Base-by-base conservation (phyloP, 2,888 invertebrate genomes). In the Brachyptera putata region DNA sequence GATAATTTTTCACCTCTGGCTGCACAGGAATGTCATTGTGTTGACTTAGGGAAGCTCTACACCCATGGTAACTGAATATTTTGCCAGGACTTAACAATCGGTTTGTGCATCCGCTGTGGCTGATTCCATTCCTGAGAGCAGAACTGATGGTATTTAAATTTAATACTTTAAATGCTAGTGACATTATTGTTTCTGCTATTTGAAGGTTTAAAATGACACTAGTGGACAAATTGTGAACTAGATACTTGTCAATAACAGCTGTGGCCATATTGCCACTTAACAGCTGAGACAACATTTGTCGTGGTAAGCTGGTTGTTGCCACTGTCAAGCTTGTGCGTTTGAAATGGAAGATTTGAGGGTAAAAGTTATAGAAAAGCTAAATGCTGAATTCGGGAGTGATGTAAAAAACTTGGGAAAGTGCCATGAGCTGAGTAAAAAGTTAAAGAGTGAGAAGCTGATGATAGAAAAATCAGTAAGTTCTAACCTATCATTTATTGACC, bases 351-450 rank as follows among this genome's bases (percentile, higher is more conserved):
- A 74, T 63, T 65, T 73, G 3, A 73, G 71, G 57, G 67, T 73
- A 68, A 72, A 70, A 64, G 74, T 83, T 18, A 74, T 81, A 41
- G 69, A 75, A 43, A 78, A 76, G 64, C 73, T 84, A 21, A 82
- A 84, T 65, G 70, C 73, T 26, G 77, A 80, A 68, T 75, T 84
- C 48, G 82, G 81, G 21, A 75, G 74, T 11, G 77, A 80, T 69
- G 73, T 82, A 57, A 75, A 77, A 58, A 79, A 79, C 66, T 71
- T 83, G 14, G 73, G 78, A 59, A 79, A 79, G 65, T 80, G 83
- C 62, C 72, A 74, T 25, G 69, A 76, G 62, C 69, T 84, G 14
- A 75, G 78, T 22, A 67, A 74, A 39, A 70, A 72, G 61, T 70
- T 79, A 16, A 68, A 74, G 58, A 65, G 72, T 50, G 74, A 77